Evolutionary conservation across 1,140 invertebrate genomes (phyloP), one percentile per base, ranked within the genome.

Genomic region (Grapholita molesta): DNA sequence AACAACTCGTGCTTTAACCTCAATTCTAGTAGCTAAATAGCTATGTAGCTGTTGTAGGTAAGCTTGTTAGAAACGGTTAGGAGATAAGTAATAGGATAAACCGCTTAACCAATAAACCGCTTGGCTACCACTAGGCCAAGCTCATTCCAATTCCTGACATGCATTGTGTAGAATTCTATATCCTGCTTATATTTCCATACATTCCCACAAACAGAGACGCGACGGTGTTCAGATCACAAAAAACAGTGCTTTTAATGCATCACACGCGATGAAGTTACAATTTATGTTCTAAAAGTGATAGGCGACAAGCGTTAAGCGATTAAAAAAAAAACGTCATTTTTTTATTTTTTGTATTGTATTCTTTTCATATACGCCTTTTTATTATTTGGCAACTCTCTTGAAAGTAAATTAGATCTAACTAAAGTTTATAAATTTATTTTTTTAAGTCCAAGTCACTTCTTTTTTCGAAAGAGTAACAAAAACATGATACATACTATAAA

Each of bases 211-310:
- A 15, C 25, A 25, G 30, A 15, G n/a, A 61, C 3, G 55, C 3
- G 7, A 3, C 53, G 25, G 25, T 28, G 24, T n/a, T 28, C 28
- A 61, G 28, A 0, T 28, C 12, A 61, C 28, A 61, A 61, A 61
- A n/a, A 32, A 61, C 55, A 61, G 55, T 30, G 55, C 55, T 61
- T 61, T 61, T 25, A 25, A 61, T 61, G 24, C 55, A 61, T 61
- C 55, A 61, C 25, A 61, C 28, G 55, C 55, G 55, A 61, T 61
- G 55, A 61, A 25, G 18, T 30, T 30, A 61, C 32, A 61, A 61
- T 61, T 61, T 25, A 11, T 4, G n/a, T 12, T 2, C 11, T 15
- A 15, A 61, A 61, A 61, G 55, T 61, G 55, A 61, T n/a, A 5
- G 25, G 55, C 25, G 24, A 28, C n/a, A 1, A 15, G 55, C 55